Evolutionary conservation across 2,113 vertebrate species (phyloP), one percentile per base, ranked within the genome.

Genomic region (Dascyllus trimaculatus): DNA sequence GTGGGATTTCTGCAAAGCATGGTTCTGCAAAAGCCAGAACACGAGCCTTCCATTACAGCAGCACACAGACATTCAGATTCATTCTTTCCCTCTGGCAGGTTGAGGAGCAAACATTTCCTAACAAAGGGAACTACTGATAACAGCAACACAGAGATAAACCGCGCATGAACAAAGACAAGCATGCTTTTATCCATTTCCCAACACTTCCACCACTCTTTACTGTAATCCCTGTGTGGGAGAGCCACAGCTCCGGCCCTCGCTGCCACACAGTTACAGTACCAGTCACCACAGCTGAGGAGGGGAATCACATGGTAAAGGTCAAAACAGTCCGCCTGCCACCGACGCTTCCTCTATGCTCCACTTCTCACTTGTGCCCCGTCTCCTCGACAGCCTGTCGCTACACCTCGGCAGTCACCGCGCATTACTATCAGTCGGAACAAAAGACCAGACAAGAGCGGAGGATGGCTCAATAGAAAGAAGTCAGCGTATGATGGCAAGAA

Each of bases 221-320:
- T 7, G 14, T 63, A 35, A 38, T 43, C 52, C 24, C 57, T 22
- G 18, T 19, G 38, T 25, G 25, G 1, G 24, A 67, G 11, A 58
- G n/a, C 22, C 54, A 29, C 21, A 22, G 13, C 56, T n/a, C 56
- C 11, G 14, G 32, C 19, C 51, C 58, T 22, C 17, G 8, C 60
- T 25, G 21, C 0, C 51, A 19, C 71, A 53, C 10, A 0, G 35
- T 59, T 14, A 59, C 29, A 3, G 3, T 5, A 0, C 25, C 17
- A 60, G 58, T 79, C 57, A 60, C 14, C 52, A 3, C 1, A 38
- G 26, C 15, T 2, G 21, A 62, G 6, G 48, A 82, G 63, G 25
- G 72, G 43, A 60, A 52, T 81, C 83, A 48, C 80, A 81, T 5
- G 68, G 63, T 60, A 54, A 82, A 80, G 81, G 84, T 84, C 76